These are phyloP conservation scores for Clarias gariepinus DNA, from an alignment of 2,113 vertebrate genomes.

Conservation along the genomic window DNA sequence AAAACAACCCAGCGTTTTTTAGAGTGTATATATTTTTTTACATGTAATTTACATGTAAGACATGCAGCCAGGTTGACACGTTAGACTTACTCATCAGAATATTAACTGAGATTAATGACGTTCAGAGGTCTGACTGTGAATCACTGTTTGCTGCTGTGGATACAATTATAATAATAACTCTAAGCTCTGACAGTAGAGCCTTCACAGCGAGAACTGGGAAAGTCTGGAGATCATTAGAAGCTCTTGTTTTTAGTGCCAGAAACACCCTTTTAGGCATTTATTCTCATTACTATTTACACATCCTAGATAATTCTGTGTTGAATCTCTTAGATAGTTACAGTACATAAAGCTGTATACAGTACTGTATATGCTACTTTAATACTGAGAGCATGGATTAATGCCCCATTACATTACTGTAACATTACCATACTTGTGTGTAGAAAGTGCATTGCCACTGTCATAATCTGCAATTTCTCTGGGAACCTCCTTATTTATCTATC, in stretches of 20 bases:
- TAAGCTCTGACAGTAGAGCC: constrained; percentile 2
- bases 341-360: not conserved
- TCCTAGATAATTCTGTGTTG: not conserved
- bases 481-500: not conserved
- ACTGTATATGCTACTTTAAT: not conserved
- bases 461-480: not conserved
- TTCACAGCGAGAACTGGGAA: constrained; percentile 18
- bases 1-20: too few species aligned
- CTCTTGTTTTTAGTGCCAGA: not conserved
- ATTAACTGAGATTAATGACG: constrained; percentile 21
- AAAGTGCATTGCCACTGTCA: not conserved
- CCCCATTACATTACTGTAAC: too few species aligned
- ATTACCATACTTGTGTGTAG: not conserved
- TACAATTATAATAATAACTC: constrained; percentile 15
- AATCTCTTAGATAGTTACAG: too few species aligned
- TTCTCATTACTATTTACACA: not conserved
- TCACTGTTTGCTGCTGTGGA: constrained; percentile 13
- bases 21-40: too few species aligned
- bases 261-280: not conserved
- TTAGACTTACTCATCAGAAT: constrained; percentile 10
- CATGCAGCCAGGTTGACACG: not conserved
- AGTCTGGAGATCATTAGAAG: not conserved
- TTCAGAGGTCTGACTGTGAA: not conserved
- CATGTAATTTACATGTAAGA: not conserved
- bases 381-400: not conserved